These are phyloP conservation scores for Brachionus calyciflorus DNA, from an alignment of 1,140 invertebrate genomes.

Conservation along the genomic window DNA sequence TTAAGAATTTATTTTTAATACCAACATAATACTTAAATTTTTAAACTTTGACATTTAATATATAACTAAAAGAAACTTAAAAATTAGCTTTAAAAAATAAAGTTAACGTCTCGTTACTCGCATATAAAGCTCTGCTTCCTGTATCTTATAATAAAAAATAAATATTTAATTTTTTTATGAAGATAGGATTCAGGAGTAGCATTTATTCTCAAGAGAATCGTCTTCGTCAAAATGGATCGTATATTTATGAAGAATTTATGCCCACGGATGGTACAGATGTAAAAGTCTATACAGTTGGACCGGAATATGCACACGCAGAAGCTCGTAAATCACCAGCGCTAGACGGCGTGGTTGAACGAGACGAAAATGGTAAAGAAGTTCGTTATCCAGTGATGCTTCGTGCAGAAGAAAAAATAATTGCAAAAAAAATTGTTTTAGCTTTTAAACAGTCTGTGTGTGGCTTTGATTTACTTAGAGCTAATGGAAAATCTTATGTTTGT, in stretches of 20 bases:
- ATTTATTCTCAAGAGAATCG: conserved; percentile 94
- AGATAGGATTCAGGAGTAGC: conserved; percentile 90
- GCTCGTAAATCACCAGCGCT: conserved; percentile 95
- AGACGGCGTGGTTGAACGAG: conserved; percentile 91
- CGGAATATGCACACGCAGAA: conserved; percentile 98
- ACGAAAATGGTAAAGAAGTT: conserved; percentile 96
- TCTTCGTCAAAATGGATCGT: conserved; percentile 92
- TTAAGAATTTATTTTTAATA: too few species aligned
- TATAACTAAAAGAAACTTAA: too few species aligned
- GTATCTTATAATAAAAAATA: neutral
- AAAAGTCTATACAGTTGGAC: conserved; percentile 87
- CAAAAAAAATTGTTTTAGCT: conserved; percentile 91
- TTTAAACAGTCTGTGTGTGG: conserved; percentile 99
- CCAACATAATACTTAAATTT: too few species aligned
- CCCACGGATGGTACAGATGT: conserved; percentile 95
- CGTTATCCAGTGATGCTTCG: conserved; percentile 95
- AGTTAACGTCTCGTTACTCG: too few species aligned
- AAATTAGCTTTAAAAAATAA: too few species aligned
- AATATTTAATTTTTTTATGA: neutral
- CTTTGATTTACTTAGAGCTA: conserved; percentile 94
- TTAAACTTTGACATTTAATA: too few species aligned
- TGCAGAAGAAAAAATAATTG: conserved; percentile 97
- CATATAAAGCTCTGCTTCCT: too few species aligned
- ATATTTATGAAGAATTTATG: conserved; percentile 99
- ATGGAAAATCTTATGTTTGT: conserved; percentile 96